phyloP scores from a whole-genome alignment of 2,888 invertebrate species.

The Galerucella nymphaeae region DNA sequence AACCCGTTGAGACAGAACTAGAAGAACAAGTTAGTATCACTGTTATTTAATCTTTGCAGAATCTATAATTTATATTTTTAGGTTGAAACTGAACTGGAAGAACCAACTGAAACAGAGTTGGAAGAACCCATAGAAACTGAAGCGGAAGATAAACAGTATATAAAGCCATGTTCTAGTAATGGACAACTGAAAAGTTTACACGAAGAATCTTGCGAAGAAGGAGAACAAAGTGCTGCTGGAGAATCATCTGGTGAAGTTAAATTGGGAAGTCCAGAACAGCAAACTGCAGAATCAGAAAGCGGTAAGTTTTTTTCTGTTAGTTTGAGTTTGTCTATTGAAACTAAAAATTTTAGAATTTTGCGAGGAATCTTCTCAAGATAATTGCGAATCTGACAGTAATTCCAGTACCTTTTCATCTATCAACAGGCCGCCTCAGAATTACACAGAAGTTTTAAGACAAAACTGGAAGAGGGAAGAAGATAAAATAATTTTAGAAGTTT shows the following conservation, averaged over 20 bases:
- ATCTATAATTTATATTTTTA: background rate
- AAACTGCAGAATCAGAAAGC: constrained; percentile 62
- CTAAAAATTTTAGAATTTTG: constrained; percentile 52
- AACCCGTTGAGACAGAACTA: constrained; percentile 29
- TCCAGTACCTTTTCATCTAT: constrained; percentile 50
- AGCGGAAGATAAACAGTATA: constrained; percentile 22
- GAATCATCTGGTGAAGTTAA: constrained; percentile 55
- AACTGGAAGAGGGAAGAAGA: constrained; percentile 84
- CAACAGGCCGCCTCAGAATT: constrained; percentile 54
- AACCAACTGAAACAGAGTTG: constrained; percentile 28
- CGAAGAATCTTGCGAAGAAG: constrained; percentile 54
- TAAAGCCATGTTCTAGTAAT: constrained; percentile 41
- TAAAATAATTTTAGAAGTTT: constrained; percentile 78
- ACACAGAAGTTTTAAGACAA: constrained; percentile 49
- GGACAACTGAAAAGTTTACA: constrained; percentile 44
- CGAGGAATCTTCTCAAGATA: constrained; percentile 64
- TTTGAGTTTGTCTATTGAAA: too few relatives aligned
- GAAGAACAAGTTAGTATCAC: constrained; percentile 28
- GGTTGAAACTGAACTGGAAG: constrained; percentile 24
- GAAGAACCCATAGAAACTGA: constrained; percentile 32
- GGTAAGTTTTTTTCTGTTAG: constrained; percentile 51
- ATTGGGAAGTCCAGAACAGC: constrained; percentile 57
- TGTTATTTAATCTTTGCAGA: background rate
- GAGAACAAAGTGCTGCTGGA: constrained; percentile 51
- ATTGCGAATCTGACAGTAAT: constrained; percentile 60